phyloP scores from a whole-genome alignment of 2,113 vertebrate species.

The Tylochromis polylepis region DNA sequence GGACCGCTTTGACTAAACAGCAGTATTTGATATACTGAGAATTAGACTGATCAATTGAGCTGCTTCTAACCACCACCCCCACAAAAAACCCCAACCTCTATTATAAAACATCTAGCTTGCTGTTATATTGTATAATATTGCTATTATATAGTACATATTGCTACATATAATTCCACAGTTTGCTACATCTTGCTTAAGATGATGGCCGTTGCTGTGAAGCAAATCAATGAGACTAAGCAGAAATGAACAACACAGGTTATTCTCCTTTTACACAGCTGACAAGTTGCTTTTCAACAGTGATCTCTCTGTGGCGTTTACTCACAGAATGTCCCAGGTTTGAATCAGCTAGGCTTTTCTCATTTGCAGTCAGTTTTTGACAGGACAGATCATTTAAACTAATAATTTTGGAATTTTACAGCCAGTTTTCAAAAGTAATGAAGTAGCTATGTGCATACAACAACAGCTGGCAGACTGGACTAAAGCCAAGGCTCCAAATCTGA shows the following conservation, averaged over 20 bases:
- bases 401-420: not conserved
- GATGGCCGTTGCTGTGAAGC: not conserved
- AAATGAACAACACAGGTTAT: not conserved
- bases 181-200: not conserved
- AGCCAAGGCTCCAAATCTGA: not conserved
- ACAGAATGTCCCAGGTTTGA: fast-evolving
- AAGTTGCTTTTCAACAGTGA: not conserved
- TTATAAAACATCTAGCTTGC: not conserved
- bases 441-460: not conserved
- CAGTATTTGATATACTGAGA: not conserved
- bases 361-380: not conserved
- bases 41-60: not conserved
- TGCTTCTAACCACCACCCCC: not conserved
- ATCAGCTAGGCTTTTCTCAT: not conserved
- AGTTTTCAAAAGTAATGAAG: not conserved
- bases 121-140: too few species aligned
- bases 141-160: too few species aligned
- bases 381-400: not conserved
- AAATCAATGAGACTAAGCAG: not conserved
- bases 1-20: not conserved
- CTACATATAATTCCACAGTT: not conserved
- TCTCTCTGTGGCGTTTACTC: not conserved
- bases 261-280: not conserved
- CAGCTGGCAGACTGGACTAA: not conserved
- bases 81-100: fast-evolving